These are phyloP conservation scores for Nephrotoma flavescens DNA, from an alignment of 2,888 invertebrate genomes.

Conservation along the genomic window DNA sequence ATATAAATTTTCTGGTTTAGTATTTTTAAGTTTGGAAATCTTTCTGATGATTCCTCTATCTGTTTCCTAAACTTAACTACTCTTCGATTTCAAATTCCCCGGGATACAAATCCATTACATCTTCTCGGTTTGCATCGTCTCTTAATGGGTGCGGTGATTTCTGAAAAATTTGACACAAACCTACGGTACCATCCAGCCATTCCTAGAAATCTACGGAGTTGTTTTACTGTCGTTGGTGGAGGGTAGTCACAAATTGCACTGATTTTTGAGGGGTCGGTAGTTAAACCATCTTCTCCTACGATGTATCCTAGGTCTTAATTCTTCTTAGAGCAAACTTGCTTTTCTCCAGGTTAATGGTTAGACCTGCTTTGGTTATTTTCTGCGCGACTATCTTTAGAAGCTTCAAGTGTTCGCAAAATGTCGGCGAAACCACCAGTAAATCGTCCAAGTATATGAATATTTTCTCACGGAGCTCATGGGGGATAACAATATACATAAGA, in stretches of 20 bases:
- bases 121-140: neutral
- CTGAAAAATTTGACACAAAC: no score
- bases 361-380: neutral
- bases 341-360: no score
- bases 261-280: neutral
- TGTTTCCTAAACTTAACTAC: neutral
- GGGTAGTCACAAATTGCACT: neutral
- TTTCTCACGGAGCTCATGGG: no score
- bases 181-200: no score
- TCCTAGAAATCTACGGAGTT: neutral
- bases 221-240: neutral
- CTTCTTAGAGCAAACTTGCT: no score
- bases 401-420: no score
- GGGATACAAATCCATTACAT: neutral
- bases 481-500: no score
- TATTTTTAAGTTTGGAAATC: neutral
- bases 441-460: no score
- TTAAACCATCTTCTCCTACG: constrained; percentile 6
- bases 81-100: neutral
- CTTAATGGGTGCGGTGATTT: neutral
- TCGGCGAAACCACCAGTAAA: no score
- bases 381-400: no score
- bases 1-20: neutral
- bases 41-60: neutral
- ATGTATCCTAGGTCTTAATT: constrained; percentile 6